Percentiles rank a stretch among this genome's conserved stretches.
Conservation (phyloP, 2,888 invertebrate species). For the Pandemis corylana region DNA sequence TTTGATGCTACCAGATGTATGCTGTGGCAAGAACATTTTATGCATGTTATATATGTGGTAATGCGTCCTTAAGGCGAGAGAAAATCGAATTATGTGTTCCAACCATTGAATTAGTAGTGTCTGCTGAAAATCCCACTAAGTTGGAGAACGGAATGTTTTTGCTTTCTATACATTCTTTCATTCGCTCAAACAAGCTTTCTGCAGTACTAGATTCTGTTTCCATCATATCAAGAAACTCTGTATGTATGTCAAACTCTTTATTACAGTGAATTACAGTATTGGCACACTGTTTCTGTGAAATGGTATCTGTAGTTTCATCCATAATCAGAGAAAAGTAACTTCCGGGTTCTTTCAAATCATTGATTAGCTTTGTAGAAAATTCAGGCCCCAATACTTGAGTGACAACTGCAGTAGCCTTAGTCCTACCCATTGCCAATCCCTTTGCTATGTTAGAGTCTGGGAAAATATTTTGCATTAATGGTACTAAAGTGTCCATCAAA, state of each 20-base stretch:
- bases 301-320: no score
- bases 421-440: conserved; percentile 16
- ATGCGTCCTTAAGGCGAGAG: conserved; percentile 11
- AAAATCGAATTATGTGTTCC: conserved; percentile 17
- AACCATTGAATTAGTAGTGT: conserved; percentile 24
- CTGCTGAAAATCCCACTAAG: conserved; percentile 16
- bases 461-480: conserved; percentile 25
- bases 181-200: conserved; percentile 1
- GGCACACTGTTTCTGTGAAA: no score
- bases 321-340: no score
- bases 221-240: conserved; percentile 13
- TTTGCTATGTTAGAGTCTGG: conserved; percentile 23
- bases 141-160: conserved; percentile 11
- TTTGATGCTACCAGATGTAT: conserved; percentile 23
- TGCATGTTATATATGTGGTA: conserved; percentile 1
- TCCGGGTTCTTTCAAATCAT: no score
- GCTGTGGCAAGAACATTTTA: conserved; percentile 20
- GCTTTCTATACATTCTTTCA: conserved; percentile 9
- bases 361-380: not conserved
- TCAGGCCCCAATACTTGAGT: conserved; percentile 18
- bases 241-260: not conserved
- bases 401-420: conserved; percentile 26
- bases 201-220: conserved; percentile 16
- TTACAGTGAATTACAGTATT: no score
- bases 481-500: conserved; percentile 18